These are phyloP conservation scores for Corythornis vintsioides DNA, from an alignment of 2,113 vertebrate genomes.

Conservation along the genomic window DNA sequence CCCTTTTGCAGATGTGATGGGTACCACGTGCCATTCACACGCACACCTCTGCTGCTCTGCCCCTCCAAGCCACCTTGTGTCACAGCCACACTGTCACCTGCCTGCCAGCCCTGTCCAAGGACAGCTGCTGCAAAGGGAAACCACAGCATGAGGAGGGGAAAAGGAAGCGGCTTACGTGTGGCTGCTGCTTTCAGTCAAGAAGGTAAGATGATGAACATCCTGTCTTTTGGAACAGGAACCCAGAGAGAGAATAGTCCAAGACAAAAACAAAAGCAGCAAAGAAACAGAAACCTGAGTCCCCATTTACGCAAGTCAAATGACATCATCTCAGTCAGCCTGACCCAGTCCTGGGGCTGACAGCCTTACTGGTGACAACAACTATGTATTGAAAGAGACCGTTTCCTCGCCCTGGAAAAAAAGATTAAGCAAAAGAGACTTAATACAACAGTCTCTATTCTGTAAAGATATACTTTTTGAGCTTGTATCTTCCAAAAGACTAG, in stretches of 20 bases:
- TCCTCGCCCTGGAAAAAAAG: background rate
- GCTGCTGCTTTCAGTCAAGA: background rate
- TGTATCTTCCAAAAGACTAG: background rate
- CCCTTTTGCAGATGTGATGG: background rate
- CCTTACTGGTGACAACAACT: background rate
- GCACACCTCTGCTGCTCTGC: background rate
- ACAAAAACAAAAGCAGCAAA: background rate
- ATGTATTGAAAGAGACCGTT: background rate
- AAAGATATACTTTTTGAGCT: background rate
- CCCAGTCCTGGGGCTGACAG: background rate
- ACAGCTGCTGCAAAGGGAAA: background rate
- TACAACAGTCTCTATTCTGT: background rate
- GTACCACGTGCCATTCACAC: accelerated
- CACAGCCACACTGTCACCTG: background rate
- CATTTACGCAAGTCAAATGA: background rate
- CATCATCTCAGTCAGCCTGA: background rate
- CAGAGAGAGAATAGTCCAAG: background rate
- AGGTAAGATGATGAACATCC: constrained; percentile 1
- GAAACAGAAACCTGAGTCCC: background rate
- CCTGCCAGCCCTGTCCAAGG: background rate
- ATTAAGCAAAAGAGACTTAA: background rate
- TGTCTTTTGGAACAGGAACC: constrained; percentile 39
- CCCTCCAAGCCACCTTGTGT: background rate
- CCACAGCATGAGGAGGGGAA: background rate
- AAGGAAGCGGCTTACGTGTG: background rate